These are phyloP conservation scores for Bombus confusus DNA, from an alignment of 1,140 invertebrate genomes.

Conservation along the genomic window DNA sequence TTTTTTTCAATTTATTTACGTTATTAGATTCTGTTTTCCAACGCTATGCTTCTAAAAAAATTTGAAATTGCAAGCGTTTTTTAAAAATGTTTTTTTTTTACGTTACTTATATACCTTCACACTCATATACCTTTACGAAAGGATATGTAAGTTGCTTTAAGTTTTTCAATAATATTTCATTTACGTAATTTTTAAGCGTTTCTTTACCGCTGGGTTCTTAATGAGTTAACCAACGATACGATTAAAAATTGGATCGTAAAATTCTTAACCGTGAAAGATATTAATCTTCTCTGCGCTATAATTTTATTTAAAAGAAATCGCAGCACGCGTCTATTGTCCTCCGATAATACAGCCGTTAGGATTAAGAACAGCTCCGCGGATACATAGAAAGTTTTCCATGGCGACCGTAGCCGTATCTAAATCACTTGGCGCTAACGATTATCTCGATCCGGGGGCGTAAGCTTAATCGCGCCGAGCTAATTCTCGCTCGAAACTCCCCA, in stretches of 20 bases:
- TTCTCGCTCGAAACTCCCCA: slow-evolving; percentile 68
- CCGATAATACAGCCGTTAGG: neutral
- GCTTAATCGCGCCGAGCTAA: slow-evolving; percentile 66
- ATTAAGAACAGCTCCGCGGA: slow-evolving; percentile 19
- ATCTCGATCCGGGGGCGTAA: slow-evolving; percentile 63
- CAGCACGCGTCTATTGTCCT: slow-evolving; percentile 14
- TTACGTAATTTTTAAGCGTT: too few relatives aligned
- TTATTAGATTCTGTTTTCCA: neutral
- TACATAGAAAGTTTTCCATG: slow-evolving; percentile 55
- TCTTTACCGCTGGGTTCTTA: neutral
- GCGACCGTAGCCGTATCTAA: slow-evolving; percentile 53
- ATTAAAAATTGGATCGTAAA: neutral
- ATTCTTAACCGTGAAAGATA: neutral
- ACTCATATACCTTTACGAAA: neutral
- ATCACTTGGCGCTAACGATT: slow-evolving; percentile 69
- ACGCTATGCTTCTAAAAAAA: too few relatives aligned
- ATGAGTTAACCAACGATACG: neutral
- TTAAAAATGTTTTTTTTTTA: too few relatives aligned
- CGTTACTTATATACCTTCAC: too few relatives aligned
- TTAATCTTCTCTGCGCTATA: neutral
- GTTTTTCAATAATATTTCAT: too few relatives aligned
- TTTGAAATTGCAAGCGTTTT: too few relatives aligned
- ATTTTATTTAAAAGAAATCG: slow-evolving; percentile 1
- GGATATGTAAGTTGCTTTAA: neutral
- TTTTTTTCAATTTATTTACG: neutral